Evolutionary conservation across 2,113 vertebrate genomes (phyloP).

Genomic region (Pluvialis apricaria): DNA sequence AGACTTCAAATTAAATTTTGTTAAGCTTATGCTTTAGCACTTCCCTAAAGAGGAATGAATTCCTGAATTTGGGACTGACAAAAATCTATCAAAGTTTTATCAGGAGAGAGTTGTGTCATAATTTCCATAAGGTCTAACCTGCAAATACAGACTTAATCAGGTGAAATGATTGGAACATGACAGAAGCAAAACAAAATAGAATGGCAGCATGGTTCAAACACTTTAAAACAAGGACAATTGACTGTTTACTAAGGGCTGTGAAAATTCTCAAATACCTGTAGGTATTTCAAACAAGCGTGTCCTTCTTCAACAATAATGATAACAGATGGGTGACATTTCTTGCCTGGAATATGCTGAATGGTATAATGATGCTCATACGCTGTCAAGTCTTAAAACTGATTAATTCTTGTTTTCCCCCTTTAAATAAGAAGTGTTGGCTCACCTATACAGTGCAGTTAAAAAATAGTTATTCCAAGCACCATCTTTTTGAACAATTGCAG

Average conservation of each 20-base stretch:
- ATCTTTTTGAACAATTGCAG: not conserved
- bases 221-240: not conserved
- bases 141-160: not conserved
- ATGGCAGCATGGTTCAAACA: not conserved
- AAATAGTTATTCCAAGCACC: not conserved
- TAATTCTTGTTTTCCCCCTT: not conserved
- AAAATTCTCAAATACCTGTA: not conserved
- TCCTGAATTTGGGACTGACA: not conserved
- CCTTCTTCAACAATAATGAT: not conserved
- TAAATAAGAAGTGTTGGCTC: not conserved
- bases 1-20: not conserved
- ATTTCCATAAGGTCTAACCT: not conserved
- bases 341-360: not conserved
- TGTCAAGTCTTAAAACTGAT: not conserved
- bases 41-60: not conserved
- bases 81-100: not conserved
- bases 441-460: not conserved
- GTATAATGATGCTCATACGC: fast-evolving
- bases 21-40: not conserved
- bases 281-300: not conserved
- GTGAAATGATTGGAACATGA: not conserved
- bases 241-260: not conserved
- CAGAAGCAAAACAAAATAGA: not conserved
- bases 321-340: not conserved
- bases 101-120: not conserved